Conservation (phyloP, 2,888 invertebrate genomes). For the Caenorhabditis sp. region DNA sequence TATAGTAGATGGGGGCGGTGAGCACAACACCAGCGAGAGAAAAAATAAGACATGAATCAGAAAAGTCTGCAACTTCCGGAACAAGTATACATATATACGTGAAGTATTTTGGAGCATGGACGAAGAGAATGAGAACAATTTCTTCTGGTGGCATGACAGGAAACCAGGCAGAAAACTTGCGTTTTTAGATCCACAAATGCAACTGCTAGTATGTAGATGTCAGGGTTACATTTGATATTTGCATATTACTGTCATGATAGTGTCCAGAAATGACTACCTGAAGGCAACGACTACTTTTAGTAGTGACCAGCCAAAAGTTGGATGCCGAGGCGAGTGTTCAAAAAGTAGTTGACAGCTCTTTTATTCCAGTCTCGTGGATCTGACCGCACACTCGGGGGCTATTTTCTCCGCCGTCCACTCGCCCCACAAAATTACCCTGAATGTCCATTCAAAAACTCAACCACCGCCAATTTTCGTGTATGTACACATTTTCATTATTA, state of each 20-base stretch:
- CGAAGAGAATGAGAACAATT: slow-evolving; percentile 33
- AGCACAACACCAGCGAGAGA: slow-evolving; percentile 1
- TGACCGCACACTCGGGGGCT: slow-evolving; percentile 44
- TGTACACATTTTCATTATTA: slow-evolving; percentile 48
- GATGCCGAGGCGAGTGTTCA: slow-evolving; percentile 44
- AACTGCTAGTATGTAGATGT: slow-evolving; percentile 8
- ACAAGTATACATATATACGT: slow-evolving; percentile 46
- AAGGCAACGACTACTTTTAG: background rate
- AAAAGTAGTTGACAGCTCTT: slow-evolving; percentile 53
- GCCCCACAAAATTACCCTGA: slow-evolving; percentile 51
- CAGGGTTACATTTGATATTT: no score
- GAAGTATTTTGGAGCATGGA: slow-evolving; percentile 29
- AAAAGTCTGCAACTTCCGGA: slow-evolving; percentile 45
- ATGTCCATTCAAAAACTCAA: slow-evolving; percentile 50
- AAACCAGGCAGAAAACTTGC: slow-evolving; percentile 39
- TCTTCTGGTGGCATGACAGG: slow-evolving; percentile 45
- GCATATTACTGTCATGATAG: no score
- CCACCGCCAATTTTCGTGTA: slow-evolving; percentile 38
- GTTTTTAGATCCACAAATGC: background rate
- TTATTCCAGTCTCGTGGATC: slow-evolving; percentile 51
- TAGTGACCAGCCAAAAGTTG: slow-evolving; percentile 34
- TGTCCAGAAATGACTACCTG: no score
- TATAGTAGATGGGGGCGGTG: slow-evolving; percentile 22
- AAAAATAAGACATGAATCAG: slow-evolving; percentile 39
- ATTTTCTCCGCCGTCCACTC: slow-evolving; percentile 48